Evolutionary conservation across 2,797 vertebrate genomes (phyloP).

Genomic region (Typhlichthys eigenmanni): DNA sequence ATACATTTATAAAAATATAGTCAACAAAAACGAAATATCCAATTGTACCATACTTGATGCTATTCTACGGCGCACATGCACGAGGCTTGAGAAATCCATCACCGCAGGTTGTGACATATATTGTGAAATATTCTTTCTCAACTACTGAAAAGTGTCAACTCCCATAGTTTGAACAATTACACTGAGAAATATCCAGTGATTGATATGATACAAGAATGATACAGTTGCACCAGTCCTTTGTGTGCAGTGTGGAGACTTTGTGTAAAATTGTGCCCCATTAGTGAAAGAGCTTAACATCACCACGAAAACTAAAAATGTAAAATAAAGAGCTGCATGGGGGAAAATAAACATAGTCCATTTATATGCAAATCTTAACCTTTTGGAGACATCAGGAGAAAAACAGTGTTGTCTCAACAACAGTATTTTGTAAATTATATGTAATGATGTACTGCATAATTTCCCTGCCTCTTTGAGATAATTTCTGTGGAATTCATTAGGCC

Average conservation of each 20-base stretch:
- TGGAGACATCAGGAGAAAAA: conserved; percentile 59
- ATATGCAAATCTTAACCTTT: conserved; percentile 76
- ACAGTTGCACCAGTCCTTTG: not conserved
- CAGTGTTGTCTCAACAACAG: conserved; percentile 48
- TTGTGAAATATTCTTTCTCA: not conserved
- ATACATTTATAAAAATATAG: too few relatives aligned
- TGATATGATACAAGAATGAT: not conserved
- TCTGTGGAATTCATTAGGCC: conserved; percentile 34
- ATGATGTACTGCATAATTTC: conserved; percentile 47
- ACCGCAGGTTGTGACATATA: too few relatives aligned
- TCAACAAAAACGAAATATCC: too few relatives aligned
- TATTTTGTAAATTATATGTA: conserved; percentile 51
- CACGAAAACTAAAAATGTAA: conserved; percentile 59
- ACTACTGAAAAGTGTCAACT: conserved; percentile 12
- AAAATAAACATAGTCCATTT: conserved; percentile 68
- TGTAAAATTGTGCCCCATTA: conserved; percentile 36
- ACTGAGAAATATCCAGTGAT: conserved; percentile 26
- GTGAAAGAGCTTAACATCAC: conserved; percentile 52
- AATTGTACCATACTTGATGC: too few relatives aligned
- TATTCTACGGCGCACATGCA: too few relatives aligned
- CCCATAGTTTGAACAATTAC: conserved; percentile 13
- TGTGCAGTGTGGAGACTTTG: conserved; percentile 3
- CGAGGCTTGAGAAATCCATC: too few relatives aligned
- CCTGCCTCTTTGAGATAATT: conserved; percentile 28
- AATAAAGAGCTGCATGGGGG: conserved; percentile 41